Conservation (phyloP, 2,113 vertebrate species). For the Calonectris borealis region DNA sequence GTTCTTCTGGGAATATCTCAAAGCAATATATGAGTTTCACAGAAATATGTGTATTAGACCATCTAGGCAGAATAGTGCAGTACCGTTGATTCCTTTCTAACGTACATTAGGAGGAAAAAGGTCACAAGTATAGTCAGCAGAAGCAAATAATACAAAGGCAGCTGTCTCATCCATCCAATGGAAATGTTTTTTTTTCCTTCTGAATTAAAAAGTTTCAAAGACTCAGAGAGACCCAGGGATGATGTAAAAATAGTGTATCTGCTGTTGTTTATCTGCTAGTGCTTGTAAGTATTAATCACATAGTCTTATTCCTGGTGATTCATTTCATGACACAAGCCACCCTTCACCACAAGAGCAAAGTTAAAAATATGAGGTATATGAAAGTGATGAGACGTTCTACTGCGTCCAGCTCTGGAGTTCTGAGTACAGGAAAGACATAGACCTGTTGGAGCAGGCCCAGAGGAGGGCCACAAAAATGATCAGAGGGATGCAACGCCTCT, state of each 20-base stretch:
- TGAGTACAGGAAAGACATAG: background rate
- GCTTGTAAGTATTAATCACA: background rate
- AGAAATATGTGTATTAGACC: background rate
- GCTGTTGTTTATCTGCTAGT: background rate
- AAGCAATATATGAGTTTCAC: background rate
- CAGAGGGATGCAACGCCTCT: background rate
- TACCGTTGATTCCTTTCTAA: background rate
- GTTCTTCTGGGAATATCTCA: background rate
- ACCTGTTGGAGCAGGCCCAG: background rate
- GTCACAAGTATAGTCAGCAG: background rate
- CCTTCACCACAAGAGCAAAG: background rate
- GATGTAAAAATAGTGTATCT: background rate
- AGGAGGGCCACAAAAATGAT: background rate
- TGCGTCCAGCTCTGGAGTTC: background rate
- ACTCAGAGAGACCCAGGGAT: background rate
- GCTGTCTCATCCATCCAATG: background rate
- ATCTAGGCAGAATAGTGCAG: background rate
- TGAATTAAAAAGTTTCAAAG: background rate
- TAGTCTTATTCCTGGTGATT: background rate
- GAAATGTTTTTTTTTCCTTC: background rate
- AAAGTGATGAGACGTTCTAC: background rate
- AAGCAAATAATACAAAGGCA: background rate
- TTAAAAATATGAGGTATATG: background rate
- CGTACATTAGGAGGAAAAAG: background rate
- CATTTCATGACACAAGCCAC: background rate